Evolutionary conservation across 2,888 invertebrate species (phyloP).

Genomic region (Lycaena phlaeas): DNA sequence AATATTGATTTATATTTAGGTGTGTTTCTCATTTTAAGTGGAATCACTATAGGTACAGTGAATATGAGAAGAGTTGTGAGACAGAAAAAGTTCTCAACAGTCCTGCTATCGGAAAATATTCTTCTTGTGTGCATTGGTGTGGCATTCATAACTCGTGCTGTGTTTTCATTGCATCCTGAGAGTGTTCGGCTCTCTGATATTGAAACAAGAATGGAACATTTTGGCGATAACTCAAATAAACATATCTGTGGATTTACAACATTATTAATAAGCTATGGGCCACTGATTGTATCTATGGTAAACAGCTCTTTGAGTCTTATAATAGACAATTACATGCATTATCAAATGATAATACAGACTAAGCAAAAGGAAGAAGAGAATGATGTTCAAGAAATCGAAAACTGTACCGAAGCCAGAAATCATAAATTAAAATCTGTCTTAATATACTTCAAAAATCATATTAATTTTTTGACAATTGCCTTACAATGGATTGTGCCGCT

Average conservation of each 20-base stretch:
- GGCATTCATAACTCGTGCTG: slow-evolving; percentile 40
- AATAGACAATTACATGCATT: slow-evolving; percentile 60
- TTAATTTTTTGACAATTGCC: slow-evolving; percentile 38
- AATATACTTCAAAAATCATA: slow-evolving; percentile 39
- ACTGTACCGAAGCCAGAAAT: slow-evolving; percentile 18
- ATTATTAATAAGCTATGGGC: slow-evolving; percentile 48
- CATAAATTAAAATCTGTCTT: slow-evolving; percentile 21
- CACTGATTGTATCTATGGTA: slow-evolving; percentile 48
- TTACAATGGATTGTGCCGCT: slow-evolving; percentile 53
- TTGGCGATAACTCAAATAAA: slow-evolving; percentile 19
- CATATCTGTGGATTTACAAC: slow-evolving; percentile 37
- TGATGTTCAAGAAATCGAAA: slow-evolving; percentile 32
- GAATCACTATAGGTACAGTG: slow-evolving; percentile 45
- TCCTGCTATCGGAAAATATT: slow-evolving; percentile 56
- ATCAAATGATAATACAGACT: slow-evolving; percentile 38
- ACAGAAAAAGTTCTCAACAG: slow-evolving; percentile 32
- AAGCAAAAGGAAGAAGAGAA: slow-evolving; percentile 41
- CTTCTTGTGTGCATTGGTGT: slow-evolving; percentile 51
- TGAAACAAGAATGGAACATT: slow-evolving; percentile 28
- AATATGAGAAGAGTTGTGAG: slow-evolving; percentile 45
- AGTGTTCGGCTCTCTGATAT: slow-evolving; percentile 33
- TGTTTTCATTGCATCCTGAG: slow-evolving; percentile 31
- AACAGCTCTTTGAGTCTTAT: slow-evolving; percentile 56
- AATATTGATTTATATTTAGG: slow-evolving; percentile 49
- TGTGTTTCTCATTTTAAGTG: slow-evolving; percentile 44